These are phyloP conservation scores for Lepidotrigona ventralis DNA, from an alignment of 1,140 invertebrate species.

Conservation along the genomic window DNA sequence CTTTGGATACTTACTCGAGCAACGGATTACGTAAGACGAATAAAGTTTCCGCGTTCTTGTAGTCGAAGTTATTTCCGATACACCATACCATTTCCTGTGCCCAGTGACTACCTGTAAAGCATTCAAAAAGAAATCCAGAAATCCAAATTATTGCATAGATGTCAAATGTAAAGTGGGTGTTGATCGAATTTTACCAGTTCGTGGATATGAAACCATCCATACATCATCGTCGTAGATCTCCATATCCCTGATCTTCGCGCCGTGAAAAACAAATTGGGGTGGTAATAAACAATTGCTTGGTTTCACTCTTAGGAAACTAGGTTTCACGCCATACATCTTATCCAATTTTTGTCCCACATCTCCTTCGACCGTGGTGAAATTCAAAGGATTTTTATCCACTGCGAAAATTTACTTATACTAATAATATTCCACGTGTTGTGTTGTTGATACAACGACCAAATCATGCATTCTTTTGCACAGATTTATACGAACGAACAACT, in stretches of 20 bases:
- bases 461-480: not conserved
- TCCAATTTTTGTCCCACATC: constrained; percentile 83
- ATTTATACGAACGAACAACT: not conserved
- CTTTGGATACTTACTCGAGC: constrained; percentile 79
- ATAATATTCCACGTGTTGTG: too few species aligned
- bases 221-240: constrained; percentile 86
- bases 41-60: constrained; percentile 86
- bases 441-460: not conserved
- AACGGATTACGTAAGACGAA: constrained; percentile 83
- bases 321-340: constrained; percentile 84
- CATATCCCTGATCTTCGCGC: constrained; percentile 84
- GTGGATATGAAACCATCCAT: constrained; percentile 90
- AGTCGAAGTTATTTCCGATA: constrained; percentile 89
- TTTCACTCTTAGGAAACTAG: constrained; percentile 86
- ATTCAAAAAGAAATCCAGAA: not conserved
- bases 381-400: constrained; percentile 72
- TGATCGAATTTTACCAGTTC: constrained; percentile 83
- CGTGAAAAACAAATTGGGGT: constrained; percentile 84
- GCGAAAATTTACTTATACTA: constrained; percentile 9
- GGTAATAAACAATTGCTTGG: constrained; percentile 86
- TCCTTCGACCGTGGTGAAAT: constrained; percentile 83
- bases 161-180: not conserved
- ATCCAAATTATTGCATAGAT: not conserved
- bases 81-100: constrained; percentile 94
- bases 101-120: constrained; percentile 89